Percentiles rank a stretch among this genome's conserved stretches.
phyloP scores from a whole-genome alignment of 2,113 vertebrate species.

The Perca flavescens region DNA sequence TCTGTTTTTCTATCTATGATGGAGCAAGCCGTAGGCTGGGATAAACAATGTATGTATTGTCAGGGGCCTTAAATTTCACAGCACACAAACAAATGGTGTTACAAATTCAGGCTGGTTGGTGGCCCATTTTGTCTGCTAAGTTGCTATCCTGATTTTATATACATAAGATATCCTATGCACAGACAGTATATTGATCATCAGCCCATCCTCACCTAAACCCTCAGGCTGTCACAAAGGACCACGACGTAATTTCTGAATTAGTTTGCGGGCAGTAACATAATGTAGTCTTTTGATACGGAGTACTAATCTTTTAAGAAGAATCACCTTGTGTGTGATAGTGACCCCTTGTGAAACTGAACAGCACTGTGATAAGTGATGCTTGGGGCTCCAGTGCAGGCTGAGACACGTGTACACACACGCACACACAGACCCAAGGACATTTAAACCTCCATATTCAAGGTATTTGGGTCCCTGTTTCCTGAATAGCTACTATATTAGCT shows the following conservation, averaged over 20 bases:
- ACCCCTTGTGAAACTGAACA: slow-evolving; percentile 39
- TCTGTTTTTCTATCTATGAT: slow-evolving; percentile 30
- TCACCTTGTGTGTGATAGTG: slow-evolving; percentile 40
- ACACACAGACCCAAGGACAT: neutral
- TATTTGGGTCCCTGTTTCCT: neutral
- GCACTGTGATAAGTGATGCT: slow-evolving; percentile 29
- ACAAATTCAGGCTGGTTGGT: slow-evolving; percentile 2
- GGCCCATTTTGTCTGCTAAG: neutral
- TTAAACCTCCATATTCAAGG: neutral
- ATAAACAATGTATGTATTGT: slow-evolving; percentile 46
- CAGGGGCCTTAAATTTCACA: slow-evolving; percentile 58
- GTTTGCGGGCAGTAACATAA: slow-evolving; percentile 24
- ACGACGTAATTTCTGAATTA: slow-evolving; percentile 7
- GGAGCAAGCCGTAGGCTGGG: neutral
- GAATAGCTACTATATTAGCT: neutral
- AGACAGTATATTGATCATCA: neutral
- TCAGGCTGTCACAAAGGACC: neutral
- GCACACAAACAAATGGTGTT: slow-evolving; percentile 43
- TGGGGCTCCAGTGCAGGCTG: neutral
- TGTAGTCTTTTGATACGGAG: slow-evolving; percentile 10
- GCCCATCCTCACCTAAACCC: neutral
- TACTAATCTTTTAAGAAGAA: slow-evolving; percentile 40
- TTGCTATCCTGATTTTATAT: neutral
- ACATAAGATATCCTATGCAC: neutral
- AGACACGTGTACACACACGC: neutral